Evolutionary conservation across 2,113 vertebrate species (phyloP).

Genomic region (Illadopsis cleaveri): DNA sequence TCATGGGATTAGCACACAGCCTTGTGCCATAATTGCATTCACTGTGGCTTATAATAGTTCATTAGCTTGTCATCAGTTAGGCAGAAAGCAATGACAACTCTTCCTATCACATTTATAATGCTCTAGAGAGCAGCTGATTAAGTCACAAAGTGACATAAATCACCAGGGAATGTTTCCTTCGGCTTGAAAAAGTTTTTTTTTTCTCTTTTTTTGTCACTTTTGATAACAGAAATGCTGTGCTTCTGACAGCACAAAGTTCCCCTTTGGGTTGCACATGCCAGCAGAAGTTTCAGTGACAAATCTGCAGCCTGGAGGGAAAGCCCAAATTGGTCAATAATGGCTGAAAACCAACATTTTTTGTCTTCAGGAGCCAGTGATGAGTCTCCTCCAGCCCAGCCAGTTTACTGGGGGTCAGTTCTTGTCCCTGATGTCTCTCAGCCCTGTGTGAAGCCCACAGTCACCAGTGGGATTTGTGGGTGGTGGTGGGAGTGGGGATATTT

Average conservation of each 20-base stretch:
- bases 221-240: neutral
- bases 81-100: slow-evolving; percentile 47
- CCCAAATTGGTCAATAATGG: neutral
- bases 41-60: slow-evolving; percentile 48
- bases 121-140: slow-evolving; percentile 40
- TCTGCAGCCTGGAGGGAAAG: neutral
- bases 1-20: slow-evolving; percentile 19
- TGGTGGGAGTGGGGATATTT: neutral
- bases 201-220: neutral
- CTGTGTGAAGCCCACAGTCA: rapidly evolving
- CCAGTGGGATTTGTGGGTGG: neutral
- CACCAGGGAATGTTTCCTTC: neutral
- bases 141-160: slow-evolving; percentile 17
- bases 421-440: neutral
- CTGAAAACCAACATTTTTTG: neutral
- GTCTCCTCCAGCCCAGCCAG: neutral
- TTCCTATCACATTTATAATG: slow-evolving; percentile 39
- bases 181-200: neutral
- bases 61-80: slow-evolving; percentile 63
- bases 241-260: neutral
- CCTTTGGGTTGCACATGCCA: neutral
- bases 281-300: neutral
- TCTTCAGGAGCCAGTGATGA: neutral
- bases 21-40: slow-evolving; percentile 22
- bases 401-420: neutral